Conservation (phyloP, 2,888 invertebrate genomes). For the Drosophila nr. perissopoda region DNA sequence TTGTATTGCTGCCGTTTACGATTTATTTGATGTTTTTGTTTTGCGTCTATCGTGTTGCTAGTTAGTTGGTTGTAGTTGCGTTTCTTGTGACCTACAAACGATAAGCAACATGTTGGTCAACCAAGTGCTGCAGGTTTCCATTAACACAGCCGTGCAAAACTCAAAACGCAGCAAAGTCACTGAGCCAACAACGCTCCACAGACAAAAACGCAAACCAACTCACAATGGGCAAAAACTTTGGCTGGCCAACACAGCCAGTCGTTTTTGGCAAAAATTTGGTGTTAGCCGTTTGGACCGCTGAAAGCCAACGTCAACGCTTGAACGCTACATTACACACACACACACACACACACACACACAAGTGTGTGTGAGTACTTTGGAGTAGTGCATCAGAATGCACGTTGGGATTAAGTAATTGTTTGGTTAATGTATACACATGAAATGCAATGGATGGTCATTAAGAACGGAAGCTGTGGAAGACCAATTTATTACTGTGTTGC, state of each 20-base stretch:
- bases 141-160: conserved; percentile 70
- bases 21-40: conserved; percentile 3
- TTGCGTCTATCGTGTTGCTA: not conserved
- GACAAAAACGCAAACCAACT: conserved; percentile 11
- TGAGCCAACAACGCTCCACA: conserved; percentile 39
- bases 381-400: conserved; percentile 31
- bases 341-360: not conserved
- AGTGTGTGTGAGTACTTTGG: not conserved
- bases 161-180: conserved; percentile 55
- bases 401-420: conserved; percentile 19
- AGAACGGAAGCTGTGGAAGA: conserved; percentile 26
- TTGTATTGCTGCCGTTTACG: conserved; percentile 1
- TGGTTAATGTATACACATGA: conserved; percentile 3
- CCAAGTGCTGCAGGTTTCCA: conserved; percentile 81
- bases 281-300: conserved; percentile 45
- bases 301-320: conserved; percentile 66
- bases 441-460: conserved; percentile 10
- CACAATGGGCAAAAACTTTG: conserved; percentile 29
- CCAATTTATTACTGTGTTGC: conserved; percentile 3
- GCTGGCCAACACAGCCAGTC: conserved; percentile 40
- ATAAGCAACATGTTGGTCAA: conserved; percentile 81
- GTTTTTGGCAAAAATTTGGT: conserved; percentile 52
- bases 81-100: conserved; percentile 82
- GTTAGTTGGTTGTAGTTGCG: conserved; percentile 10
- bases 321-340: conserved; percentile 63